Percentiles rank a stretch among this genome's conserved stretches.
phyloP scores from a whole-genome alignment of 2,113 vertebrate genomes.

The Phyllopteryx taeniolatus region DNA sequence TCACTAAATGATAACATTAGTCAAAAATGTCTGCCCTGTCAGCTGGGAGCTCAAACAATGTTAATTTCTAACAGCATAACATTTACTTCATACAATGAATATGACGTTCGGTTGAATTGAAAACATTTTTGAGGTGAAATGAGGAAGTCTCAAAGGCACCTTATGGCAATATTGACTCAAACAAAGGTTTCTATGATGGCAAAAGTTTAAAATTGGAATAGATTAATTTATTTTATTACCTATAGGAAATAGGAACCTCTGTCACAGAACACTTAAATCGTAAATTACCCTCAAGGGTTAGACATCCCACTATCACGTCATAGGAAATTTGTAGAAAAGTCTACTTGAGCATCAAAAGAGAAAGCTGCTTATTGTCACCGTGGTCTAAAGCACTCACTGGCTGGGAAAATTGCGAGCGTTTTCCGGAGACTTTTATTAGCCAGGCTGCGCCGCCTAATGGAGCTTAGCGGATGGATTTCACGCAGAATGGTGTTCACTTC shows the following conservation, averaged over 20 bases:
- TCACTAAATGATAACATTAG: too few species aligned
- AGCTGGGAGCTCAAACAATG: too few species aligned
- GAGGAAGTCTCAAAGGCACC: too few species aligned
- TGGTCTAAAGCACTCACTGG: conserved; percentile 22
- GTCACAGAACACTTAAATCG: not conserved
- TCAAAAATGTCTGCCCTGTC: too few species aligned
- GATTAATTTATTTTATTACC: too few species aligned
- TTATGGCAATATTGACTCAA: too few species aligned
- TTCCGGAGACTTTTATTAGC: conserved; percentile 18
- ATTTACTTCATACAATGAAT: not conserved
- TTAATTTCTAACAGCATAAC: too few species aligned
- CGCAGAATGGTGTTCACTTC: conserved; percentile 7
- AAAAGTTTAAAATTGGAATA: too few species aligned
- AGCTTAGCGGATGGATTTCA: conserved; percentile 40
- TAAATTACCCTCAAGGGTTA: not conserved
- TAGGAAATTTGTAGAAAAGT: not conserved
- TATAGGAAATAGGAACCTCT: not conserved
- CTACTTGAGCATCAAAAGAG: conserved; percentile 8
- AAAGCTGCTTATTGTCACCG: conserved; percentile 19
- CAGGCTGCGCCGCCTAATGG: conserved; percentile 9
- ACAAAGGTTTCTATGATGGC: too few species aligned
- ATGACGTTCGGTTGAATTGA: not conserved
- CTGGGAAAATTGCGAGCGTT: conserved; percentile 10
- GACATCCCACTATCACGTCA: not conserved
- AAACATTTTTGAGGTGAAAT: not conserved